Base-by-base conservation (phyloP, 1,140 invertebrate genomes). In the Pemphigus obesinymphae region DNA sequence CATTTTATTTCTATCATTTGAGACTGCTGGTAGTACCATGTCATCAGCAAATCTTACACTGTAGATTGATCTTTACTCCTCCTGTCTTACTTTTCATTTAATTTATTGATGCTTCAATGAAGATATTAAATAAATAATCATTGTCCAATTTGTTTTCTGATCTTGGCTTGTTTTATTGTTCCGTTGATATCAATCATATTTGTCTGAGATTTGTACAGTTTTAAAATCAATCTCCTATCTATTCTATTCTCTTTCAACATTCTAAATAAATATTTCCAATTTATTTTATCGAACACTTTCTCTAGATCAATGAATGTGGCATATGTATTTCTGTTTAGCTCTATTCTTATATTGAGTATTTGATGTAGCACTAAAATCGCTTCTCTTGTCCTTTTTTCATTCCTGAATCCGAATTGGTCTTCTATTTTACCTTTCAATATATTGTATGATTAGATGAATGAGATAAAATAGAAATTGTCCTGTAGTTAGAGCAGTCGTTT, bases 401-500 rank as follows among this genome's bases (percentile, higher is more conserved):
- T n/a, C n/a, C n/a, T n/a, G n/a, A n/a, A n/a, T n/a, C n/a, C 29
- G 3, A 61, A 61, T 61, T 61, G 58, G 58, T 61, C 29, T 61
- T 61, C 58, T 61, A 61, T 29, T 29, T 61, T 61, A 61, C 29
- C 29, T 15, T 81, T 55, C 50, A 34, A 34, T 40, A 63, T 61
- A 13, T 58, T 61, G 34, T 81, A 37, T 81, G 43, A 58, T 81
- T 81, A 2, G 76, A 81, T 37, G 76, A 29, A 55, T 81, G 76
- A 50, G 53, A 81, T 81, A 81, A 15, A 48, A 48, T 48, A 15
- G 45, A 48, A 48, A 75, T 78, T 82, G 82, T 70, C 55, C 83
- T 82, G 50, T 58, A 85, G 83, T 83, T 82, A 83, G 78, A 82
- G 70, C 82, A 84, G n/a, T 81, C 78, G 20, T 53, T 55, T 55